Percentiles rank a stretch among this genome's conserved stretches.
Evolutionary conservation across 1,140 invertebrate species (phyloP).

Genomic region (Papilio machaon): DNA sequence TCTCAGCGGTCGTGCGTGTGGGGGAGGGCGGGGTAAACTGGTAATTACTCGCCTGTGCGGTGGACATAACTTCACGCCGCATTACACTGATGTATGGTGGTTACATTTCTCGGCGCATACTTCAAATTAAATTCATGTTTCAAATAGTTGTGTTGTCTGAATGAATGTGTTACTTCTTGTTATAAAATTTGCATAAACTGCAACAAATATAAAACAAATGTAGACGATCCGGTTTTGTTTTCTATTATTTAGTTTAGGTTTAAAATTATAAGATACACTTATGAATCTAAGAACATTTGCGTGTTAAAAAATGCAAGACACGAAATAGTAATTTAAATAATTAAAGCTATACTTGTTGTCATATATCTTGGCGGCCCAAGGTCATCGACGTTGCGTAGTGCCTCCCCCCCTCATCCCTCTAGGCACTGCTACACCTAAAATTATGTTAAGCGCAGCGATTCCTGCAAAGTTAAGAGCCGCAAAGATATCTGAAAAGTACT

Average conservation of each 20-base stretch:
- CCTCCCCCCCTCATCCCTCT: too few relatives aligned
- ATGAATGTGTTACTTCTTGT: background rate
- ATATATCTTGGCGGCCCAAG: too few relatives aligned
- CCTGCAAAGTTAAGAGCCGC: too few relatives aligned
- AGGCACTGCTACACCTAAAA: too few relatives aligned
- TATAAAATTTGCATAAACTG: background rate
- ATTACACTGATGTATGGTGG: conserved; percentile 26
- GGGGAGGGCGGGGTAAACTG: conserved; percentile 1
- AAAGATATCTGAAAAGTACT: too few relatives aligned
- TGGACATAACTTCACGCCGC: conserved; percentile 25
- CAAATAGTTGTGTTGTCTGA: background rate
- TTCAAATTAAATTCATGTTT: conserved; percentile 10
- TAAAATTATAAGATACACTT: too few relatives aligned
- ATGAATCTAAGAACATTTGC: too few relatives aligned
- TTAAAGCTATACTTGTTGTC: too few relatives aligned
- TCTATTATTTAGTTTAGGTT: background rate
- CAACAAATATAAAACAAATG: background rate
- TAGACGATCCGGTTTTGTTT: background rate
- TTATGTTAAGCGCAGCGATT: too few relatives aligned
- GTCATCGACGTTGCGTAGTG: too few relatives aligned
- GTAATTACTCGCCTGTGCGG: conserved; percentile 16
- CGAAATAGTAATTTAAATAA: too few relatives aligned
- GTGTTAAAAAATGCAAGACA: too few relatives aligned
- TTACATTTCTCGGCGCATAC: conserved; percentile 9
- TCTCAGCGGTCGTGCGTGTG: background rate